Percentiles rank a stretch among this genome's conserved stretches.
Conservation (phyloP, 2,113 vertebrate species). For the Triplophysa dalaica region DNA sequence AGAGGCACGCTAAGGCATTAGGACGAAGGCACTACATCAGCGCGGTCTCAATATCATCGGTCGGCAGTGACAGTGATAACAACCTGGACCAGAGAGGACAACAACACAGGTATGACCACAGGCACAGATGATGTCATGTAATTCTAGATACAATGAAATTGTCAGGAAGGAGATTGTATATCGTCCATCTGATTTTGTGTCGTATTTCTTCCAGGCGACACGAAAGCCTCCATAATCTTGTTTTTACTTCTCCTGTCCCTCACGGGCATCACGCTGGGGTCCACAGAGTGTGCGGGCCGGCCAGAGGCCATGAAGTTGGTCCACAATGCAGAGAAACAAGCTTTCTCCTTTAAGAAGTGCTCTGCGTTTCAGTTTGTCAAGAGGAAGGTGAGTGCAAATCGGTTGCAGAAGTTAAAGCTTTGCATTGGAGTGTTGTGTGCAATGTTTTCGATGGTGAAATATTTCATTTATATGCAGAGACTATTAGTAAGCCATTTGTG, state of each 20-base stretch:
- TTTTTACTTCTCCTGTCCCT: background rate
- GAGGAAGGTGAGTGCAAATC: conserved; percentile 80
- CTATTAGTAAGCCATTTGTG: background rate
- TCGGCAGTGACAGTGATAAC: conserved; percentile 5
- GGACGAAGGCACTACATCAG: conserved; percentile 6
- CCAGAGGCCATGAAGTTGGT: conserved; percentile 86
- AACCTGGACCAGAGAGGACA: conserved; percentile 35
- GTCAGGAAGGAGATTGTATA: background rate
- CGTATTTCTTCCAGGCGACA: background rate
- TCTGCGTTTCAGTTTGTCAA: conserved; percentile 98
- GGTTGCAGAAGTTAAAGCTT: conserved; percentile 7
- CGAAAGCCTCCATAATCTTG: background rate
- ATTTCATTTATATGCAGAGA: background rate
- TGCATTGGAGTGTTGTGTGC: background rate
- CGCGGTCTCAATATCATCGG: conserved; percentile 38
- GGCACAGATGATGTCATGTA: background rate
- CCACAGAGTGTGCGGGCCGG: conserved; percentile 70
- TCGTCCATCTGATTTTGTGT: background rate
- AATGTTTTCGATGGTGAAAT: background rate
- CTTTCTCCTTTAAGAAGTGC: conserved; percentile 98
- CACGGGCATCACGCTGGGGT: conserved; percentile 73
- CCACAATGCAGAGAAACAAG: conserved; percentile 90
- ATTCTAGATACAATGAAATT: background rate
- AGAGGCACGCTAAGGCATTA: conserved; percentile 28
- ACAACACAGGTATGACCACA: conserved; percentile 42